phyloP scores from a whole-genome alignment of 2,113 vertebrate species.

The Notarius quadriscutis region DNA sequence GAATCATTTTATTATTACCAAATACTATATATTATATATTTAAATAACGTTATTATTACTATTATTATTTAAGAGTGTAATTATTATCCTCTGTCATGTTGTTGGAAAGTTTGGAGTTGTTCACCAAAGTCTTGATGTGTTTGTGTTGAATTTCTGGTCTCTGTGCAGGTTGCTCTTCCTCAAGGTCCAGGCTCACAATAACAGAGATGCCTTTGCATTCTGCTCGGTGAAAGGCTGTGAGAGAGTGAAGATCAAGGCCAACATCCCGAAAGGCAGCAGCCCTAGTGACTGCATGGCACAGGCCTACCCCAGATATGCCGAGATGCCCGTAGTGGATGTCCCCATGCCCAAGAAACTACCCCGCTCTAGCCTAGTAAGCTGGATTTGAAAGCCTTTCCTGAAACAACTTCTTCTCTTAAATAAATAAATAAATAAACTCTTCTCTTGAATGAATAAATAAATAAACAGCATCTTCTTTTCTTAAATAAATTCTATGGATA shows the following conservation, averaged over 20 bases:
- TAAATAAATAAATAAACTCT: not conserved
- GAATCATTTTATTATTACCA: not conserved
- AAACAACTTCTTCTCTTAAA: not conserved
- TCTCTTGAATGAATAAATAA: too few species aligned
- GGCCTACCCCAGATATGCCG: conserved; percentile 83
- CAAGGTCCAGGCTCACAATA: conserved; percentile 84
- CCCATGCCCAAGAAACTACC: conserved; percentile 88
- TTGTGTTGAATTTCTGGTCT: not conserved
- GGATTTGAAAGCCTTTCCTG: not conserved
- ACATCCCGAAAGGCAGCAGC: conserved; percentile 77
- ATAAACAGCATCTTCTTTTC: too few species aligned
- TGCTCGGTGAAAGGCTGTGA: conserved; percentile 93
- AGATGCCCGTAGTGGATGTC: conserved; percentile 83
- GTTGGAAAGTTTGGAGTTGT: not conserved
- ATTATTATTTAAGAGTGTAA: not conserved
- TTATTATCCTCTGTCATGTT: not conserved
- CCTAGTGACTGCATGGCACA: conserved; percentile 82
- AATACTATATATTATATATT: too few species aligned
- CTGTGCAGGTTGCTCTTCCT: conserved; percentile 86
- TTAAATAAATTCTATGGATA: not conserved
- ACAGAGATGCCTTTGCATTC: conserved; percentile 86
- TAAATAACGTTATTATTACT: not conserved
- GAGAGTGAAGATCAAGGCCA: conserved; percentile 86
- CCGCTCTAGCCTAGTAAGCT: conserved; percentile 74
- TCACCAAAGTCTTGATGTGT: not conserved